Conservation (phyloP, 2,797 vertebrate genomes). For the Potorous gilbertii region DNA sequence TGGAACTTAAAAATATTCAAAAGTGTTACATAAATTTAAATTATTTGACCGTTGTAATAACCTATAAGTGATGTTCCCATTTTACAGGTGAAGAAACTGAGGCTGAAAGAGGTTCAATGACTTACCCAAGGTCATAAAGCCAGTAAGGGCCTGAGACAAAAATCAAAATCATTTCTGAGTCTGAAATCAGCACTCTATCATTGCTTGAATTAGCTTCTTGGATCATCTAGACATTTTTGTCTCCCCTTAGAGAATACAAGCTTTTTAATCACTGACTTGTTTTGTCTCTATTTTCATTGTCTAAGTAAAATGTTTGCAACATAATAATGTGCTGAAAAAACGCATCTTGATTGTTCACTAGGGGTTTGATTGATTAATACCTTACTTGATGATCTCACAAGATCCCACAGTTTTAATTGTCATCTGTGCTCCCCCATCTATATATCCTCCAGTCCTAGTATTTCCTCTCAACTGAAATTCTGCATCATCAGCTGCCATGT, state of each 20-base stretch:
- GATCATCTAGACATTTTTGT: not conserved
- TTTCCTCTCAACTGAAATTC: not conserved
- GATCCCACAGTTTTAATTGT: not conserved
- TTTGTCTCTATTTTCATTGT: not conserved
- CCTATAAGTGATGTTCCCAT: no score
- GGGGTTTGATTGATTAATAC: not conserved
- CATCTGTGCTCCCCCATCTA: not conserved
- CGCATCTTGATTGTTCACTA: not conserved
- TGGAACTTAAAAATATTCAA: no score
- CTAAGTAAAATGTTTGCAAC: not conserved
- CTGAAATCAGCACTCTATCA: not conserved
- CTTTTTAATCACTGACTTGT: not conserved
- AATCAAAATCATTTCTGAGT: not conserved
- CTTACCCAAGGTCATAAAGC: no score
- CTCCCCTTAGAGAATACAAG: not conserved
- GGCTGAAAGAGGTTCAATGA: no score
- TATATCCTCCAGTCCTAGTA: not conserved
- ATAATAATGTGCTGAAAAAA: not conserved
- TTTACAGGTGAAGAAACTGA: no score
- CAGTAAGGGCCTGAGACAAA: no score
- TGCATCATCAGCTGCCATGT: not conserved
- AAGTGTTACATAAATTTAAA: no score
- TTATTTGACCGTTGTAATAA: no score
- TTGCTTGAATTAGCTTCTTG: not conserved
- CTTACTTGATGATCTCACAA: not conserved